These are phyloP conservation scores for Bradypus variegatus DNA, from an alignment of 2,797 vertebrate species.

Conservation along the genomic window DNA sequence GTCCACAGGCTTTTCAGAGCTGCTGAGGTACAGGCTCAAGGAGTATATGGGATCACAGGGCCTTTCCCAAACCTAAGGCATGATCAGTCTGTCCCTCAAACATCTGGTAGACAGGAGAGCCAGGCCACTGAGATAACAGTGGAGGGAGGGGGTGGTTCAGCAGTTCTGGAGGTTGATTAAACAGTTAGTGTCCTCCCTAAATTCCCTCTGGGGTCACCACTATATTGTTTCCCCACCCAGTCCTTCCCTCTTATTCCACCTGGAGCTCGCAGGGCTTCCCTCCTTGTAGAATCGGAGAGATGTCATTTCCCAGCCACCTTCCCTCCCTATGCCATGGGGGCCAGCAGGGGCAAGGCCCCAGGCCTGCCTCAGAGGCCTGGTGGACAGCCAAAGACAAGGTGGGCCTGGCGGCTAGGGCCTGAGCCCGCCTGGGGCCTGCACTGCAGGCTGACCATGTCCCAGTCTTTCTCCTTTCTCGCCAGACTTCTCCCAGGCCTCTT, in stretches of 20 bases:
- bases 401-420: neutral
- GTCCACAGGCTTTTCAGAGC: neutral
- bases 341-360: too few species aligned
- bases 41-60: neutral
- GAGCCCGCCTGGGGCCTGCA: neutral
- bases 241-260: neutral
- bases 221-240: neutral
- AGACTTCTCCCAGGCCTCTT: neutral
- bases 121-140: neutral
- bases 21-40: neutral
- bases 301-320: neutral
- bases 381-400: neutral
- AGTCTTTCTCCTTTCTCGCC: neutral
- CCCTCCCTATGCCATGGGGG: neutral
- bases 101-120: neutral
- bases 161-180: neutral
- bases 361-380: neutral
- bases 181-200: neutral
- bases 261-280: neutral
- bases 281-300: neutral
- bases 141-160: neutral
- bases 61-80: neutral
- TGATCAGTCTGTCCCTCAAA: neutral
- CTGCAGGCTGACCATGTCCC: fast-evolving
- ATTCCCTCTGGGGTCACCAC: neutral